Conservation (phyloP, 2,888 invertebrate genomes). For the Nymphalis polychloros region DNA sequence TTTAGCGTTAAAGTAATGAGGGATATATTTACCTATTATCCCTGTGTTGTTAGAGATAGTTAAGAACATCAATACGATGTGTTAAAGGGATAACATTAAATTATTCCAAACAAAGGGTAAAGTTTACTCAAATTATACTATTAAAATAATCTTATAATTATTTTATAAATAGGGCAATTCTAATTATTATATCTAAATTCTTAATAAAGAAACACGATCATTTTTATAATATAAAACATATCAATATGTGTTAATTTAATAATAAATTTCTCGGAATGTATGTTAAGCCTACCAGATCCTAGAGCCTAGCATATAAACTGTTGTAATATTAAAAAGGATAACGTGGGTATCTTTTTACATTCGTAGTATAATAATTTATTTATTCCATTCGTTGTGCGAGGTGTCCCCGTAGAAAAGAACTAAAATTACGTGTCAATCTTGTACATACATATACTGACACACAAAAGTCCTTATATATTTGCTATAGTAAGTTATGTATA, state of each 20-base stretch:
- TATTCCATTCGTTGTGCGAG: constrained; percentile 9
- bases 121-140: constrained; percentile 18
- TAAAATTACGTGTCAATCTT: not conserved
- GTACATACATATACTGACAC: no score
- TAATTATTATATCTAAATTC: no score
- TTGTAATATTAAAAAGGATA: constrained; percentile 21
- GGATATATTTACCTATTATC: constrained; percentile 14
- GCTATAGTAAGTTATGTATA: no score
- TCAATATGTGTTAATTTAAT: no score
- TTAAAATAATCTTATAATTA: constrained; percentile 14
- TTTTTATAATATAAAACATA: no score
- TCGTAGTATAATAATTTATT: constrained; percentile 23
- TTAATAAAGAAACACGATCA: no score
- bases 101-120: constrained; percentile 13
- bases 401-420: constrained; percentile 8
- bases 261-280: no score
- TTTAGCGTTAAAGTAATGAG: not conserved
- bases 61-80: constrained; percentile 5
- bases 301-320: not conserved
- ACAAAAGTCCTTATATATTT: no score
- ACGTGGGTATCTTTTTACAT: constrained; percentile 14
- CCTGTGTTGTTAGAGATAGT: constrained; percentile 15
- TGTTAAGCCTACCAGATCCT: not conserved
- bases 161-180: not conserved
- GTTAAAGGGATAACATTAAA: constrained; percentile 13